Conservation (phyloP, 2,888 invertebrate genomes). For the Tigriopus californicus region DNA sequence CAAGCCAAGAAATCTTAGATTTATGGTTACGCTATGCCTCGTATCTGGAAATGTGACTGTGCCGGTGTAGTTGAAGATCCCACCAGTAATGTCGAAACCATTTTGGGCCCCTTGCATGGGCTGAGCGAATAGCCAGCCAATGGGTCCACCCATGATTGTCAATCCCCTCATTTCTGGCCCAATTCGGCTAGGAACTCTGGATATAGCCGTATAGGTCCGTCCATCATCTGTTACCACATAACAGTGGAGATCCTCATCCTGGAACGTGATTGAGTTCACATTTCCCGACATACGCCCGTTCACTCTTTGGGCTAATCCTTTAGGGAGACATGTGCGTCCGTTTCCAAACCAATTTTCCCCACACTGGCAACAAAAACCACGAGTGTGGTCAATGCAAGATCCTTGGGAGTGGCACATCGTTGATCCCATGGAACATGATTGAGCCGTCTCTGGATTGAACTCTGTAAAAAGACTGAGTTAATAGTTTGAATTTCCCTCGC, state of each 20-base stretch:
- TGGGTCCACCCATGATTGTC: slow-evolving; percentile 56
- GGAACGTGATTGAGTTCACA: slow-evolving; percentile 53
- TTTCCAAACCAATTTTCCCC: slow-evolving; percentile 66
- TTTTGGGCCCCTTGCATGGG: slow-evolving; percentile 49
- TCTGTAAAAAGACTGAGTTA: no score
- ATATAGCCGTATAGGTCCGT: slow-evolving; percentile 72
- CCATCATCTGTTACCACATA: slow-evolving; percentile 76
- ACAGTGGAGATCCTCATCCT: slow-evolving; percentile 64
- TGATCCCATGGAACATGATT: slow-evolving; percentile 23
- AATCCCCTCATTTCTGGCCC: slow-evolving; percentile 66
- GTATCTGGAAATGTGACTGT: slow-evolving; percentile 53
- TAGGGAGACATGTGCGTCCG: slow-evolving; percentile 67
- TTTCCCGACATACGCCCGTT: slow-evolving; percentile 69
- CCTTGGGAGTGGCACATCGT: slow-evolving; percentile 62
- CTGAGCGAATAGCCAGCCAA: slow-evolving; percentile 87
- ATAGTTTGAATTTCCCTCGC: no score
- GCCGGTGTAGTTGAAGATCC: slow-evolving; percentile 65
- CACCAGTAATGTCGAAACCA: slow-evolving; percentile 77
- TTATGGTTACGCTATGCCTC: slow-evolving; percentile 41
- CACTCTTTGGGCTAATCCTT: slow-evolving; percentile 57
- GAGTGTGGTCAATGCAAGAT: slow-evolving; percentile 55
- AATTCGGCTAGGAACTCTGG: slow-evolving; percentile 25
- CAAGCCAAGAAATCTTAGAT: slow-evolving; percentile 39
- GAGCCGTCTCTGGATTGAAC: no score
- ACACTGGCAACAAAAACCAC: slow-evolving; percentile 80